Conservation (phyloP, 2,797 vertebrate genomes). For the Avahi laniger region DNA sequence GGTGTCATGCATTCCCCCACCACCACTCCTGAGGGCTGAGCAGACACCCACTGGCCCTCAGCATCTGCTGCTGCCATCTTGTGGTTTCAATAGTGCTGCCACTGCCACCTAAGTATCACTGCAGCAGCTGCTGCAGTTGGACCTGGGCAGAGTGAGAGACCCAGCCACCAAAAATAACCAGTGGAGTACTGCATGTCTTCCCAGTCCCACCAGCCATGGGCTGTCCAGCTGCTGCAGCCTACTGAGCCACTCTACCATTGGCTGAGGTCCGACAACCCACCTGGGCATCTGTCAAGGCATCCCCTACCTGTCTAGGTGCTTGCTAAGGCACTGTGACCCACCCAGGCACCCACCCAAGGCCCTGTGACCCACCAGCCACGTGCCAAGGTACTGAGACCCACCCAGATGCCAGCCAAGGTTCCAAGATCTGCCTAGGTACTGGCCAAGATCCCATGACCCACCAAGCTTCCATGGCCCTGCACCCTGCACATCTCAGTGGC, state of each 20-base stretch:
- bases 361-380: not conserved
- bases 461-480: not conserved
- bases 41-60: not conserved
- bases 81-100: not conserved
- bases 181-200: not conserved
- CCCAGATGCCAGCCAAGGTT: not conserved
- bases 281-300: too few relatives aligned
- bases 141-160: not conserved
- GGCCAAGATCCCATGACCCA: not conserved
- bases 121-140: not conserved
- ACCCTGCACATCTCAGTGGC: not conserved
- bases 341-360: not conserved
- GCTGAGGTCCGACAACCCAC: not conserved
- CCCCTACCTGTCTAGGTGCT: not conserved
- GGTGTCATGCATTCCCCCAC: not conserved
- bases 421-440: not conserved
- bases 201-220: too few relatives aligned
- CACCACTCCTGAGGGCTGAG: not conserved
- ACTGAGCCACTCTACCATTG: not conserved
- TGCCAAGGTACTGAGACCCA: not conserved
- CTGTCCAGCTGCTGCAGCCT: not conserved
- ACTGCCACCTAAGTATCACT: not conserved
- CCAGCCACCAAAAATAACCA: not conserved
- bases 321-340: not conserved
- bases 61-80: not conserved